Evolutionary conservation across 2,797 vertebrate genomes (phyloP).

Genomic region (Spinus olivaceus): DNA sequence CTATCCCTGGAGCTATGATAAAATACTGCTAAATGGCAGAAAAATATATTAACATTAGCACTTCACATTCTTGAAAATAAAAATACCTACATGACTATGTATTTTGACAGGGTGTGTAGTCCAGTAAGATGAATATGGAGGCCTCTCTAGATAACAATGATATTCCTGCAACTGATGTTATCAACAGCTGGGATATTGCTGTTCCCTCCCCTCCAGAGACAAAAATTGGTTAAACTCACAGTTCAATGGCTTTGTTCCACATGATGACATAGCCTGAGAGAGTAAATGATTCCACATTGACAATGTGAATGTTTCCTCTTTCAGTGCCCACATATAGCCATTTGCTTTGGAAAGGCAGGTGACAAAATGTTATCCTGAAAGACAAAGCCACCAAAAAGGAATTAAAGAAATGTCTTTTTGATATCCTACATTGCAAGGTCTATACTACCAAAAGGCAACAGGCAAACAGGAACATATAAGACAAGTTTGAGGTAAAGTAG

Average conservation of each 20-base stretch:
- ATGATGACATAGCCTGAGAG: conserved; percentile 99
- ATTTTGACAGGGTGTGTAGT: neutral
- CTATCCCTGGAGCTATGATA: neutral
- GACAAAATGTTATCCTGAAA: conserved; percentile 92
- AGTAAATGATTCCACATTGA: conserved; percentile 98
- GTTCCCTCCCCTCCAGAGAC: neutral
- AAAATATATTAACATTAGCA: neutral
- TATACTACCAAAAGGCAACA: neutral
- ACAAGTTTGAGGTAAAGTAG: neutral
- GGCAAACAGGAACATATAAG: neutral
- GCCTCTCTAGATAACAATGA: neutral
- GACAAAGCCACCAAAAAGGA: conserved; percentile 39
- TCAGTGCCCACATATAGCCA: conserved; percentile 98
- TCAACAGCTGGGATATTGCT: neutral
- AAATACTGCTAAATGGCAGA: neutral
- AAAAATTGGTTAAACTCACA: conserved; percentile 82
- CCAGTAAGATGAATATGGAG: neutral
- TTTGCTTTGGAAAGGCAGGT: conserved; percentile 98
- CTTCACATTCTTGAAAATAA: neutral
- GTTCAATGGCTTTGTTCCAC: conserved; percentile 99
- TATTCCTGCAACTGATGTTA: neutral
- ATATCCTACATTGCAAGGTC: neutral
- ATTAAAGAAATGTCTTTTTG: neutral
- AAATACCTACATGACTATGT: neutral
- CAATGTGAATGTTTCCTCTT: conserved; percentile 97